A percentile compares a stretch with the other conserved stretches of the same genome.
phyloP scores from a whole-genome alignment of 2,113 vertebrate species.

The Cricetomys ansorgei region DNA sequence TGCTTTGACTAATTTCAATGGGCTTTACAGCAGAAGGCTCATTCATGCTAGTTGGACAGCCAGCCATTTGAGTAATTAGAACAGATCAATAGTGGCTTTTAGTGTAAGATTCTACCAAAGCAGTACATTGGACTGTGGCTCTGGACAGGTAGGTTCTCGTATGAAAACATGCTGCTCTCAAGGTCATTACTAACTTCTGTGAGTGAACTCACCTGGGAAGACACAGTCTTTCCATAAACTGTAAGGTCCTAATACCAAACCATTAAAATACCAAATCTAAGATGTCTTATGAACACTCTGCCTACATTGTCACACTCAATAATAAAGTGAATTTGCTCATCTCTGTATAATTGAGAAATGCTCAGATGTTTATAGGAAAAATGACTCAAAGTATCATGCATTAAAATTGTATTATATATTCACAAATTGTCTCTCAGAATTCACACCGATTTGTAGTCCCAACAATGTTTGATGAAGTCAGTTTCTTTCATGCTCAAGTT shows the following conservation, averaged over 20 bases:
- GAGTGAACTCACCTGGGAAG: not conserved
- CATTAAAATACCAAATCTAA: not conserved
- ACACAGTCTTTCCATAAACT: not conserved
- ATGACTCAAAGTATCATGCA: not conserved
- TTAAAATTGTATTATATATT: not conserved
- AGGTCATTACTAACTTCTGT: not conserved
- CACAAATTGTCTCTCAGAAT: not conserved
- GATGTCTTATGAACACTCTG: not conserved
- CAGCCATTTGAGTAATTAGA: not conserved
- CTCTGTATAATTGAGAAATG: not conserved
- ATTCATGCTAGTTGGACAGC: rapidly evolving
- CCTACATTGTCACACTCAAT: not conserved
- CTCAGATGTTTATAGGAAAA: not conserved
- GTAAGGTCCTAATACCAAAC: not conserved
- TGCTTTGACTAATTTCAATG: not conserved
- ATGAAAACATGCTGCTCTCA: not conserved
- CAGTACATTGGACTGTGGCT: not conserved
- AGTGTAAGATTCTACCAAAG: not conserved
- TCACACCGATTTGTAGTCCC: not conserved
- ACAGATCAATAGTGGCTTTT: not conserved
- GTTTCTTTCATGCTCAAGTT: not conserved
- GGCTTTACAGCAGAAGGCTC: not conserved
- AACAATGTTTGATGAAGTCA: not conserved
- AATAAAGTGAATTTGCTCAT: not conserved
- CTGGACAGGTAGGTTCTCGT: not conserved